Evolutionary conservation across 2,113 vertebrate genomes (phyloP), one percentile per base, ranked within the genome.

Genomic region (Stigmatopora argus): DNA sequence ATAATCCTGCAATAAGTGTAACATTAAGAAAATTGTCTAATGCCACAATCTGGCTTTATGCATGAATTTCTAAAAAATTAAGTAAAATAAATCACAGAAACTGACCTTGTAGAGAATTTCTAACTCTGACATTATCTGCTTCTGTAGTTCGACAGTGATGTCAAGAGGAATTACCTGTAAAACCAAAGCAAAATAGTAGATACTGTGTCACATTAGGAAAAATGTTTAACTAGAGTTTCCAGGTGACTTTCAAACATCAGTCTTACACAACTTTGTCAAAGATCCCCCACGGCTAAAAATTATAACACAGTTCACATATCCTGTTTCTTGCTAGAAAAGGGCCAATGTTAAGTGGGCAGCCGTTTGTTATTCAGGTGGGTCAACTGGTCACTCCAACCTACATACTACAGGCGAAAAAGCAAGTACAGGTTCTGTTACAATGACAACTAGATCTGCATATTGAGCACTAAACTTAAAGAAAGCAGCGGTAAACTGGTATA

Each of bases 111-210:
- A 99, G 75, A 99, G 95, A 73, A 99, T 99, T 89, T 99, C 96
- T 85, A 98, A 86, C 81, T 99, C 96, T 0, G 96, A 99, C 96
- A 99, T 99, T 72, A 99, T 99, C 86, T 99, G 96, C 80, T 96
- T 99, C 88, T 98, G 96, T 73, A 99, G 90, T 52, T 99, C 96
- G 89, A 94, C 91, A 4, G 96, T 99, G 86, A 99, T 98, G 74
- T 99, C 96, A 79, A 99, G 86, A 19, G 94, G 93, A 80, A 99
- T 98, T 71, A 98, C 94, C 96, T 98, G 84, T 19, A 81, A 78
- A 59, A 71, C 82, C 64, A 83, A 7, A 73, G 12, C 26, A 13
- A 13, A 26, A n/a, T 15, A 23, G 19, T 52, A 49, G 4, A 21
- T 9, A 21, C 5, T 41, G 7, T 5, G 14, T 61, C 11, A 31